Evolutionary conservation across 2,888 invertebrate species (phyloP).

Genomic region (Parochlus steinenii): DNA sequence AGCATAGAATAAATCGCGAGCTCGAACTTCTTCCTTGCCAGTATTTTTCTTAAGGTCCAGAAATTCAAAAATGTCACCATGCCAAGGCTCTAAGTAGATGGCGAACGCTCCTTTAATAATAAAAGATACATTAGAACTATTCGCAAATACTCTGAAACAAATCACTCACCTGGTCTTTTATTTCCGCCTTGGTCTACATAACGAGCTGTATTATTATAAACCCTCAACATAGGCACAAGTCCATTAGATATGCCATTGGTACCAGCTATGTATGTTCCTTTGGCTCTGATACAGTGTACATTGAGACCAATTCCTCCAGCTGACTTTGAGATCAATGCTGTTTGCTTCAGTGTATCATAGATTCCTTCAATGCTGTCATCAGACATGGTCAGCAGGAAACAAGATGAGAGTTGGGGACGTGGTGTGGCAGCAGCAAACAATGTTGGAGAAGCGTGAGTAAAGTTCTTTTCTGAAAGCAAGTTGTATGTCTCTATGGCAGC

Average conservation of each 20-base stretch:
- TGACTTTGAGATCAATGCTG: conserved; percentile 81
- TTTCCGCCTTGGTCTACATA: conserved; percentile 93
- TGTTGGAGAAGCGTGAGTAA: conserved; percentile 91
- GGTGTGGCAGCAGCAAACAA: conserved; percentile 82
- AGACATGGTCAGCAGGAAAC: conserved; percentile 82
- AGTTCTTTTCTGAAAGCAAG: conserved; percentile 75
- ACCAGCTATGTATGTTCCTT: conserved; percentile 72
- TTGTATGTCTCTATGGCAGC: conserved; percentile 85
- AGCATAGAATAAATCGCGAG: conserved; percentile 84
- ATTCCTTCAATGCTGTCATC: conserved; percentile 88
- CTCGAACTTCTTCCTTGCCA: conserved; percentile 77
- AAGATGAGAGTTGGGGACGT: conserved; percentile 80
- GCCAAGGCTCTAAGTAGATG: conserved; percentile 93
- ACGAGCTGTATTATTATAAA: conserved; percentile 79
- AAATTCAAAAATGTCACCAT: conserved; percentile 84
- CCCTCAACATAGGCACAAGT: conserved; percentile 77
- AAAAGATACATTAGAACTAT: conserved; percentile 4
- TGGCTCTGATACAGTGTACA: conserved; percentile 78
- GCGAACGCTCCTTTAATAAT: conserved; percentile 53
- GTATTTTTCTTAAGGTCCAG: conserved; percentile 82
- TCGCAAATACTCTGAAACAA: too few species aligned
- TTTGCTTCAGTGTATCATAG: conserved; percentile 70
- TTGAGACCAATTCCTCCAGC: conserved; percentile 91
- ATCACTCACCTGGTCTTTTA: conserved; percentile 70
- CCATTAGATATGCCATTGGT: conserved; percentile 89